A percentile compares a stretch with the other conserved stretches of the same genome.
Evolutionary conservation across 2,888 invertebrate genomes (phyloP).

Genomic region (Napeogenes inachia): DNA sequence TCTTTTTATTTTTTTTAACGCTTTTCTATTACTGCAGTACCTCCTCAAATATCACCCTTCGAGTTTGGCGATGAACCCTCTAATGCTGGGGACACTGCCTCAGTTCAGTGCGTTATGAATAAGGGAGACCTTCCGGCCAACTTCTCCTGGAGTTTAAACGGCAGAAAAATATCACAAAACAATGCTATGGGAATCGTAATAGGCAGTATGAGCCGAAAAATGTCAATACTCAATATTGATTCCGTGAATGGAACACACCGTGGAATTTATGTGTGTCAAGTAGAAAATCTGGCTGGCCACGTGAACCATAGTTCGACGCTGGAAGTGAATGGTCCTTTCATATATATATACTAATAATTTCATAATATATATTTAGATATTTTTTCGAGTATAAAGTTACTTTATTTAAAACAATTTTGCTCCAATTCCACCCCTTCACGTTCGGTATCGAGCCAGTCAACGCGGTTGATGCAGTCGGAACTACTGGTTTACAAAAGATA

Average conservation of each 20-base stretch:
- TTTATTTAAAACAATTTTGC: constrained; percentile 75
- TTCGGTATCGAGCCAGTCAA: constrained; percentile 88
- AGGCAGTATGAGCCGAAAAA: constrained; percentile 80
- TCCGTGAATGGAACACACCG: constrained; percentile 82
- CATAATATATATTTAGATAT: too few relatives aligned
- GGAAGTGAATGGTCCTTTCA: constrained; percentile 82
- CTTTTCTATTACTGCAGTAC: constrained; percentile 71
- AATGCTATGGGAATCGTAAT: constrained; percentile 78
- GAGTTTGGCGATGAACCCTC: constrained; percentile 82
- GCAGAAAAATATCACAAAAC: constrained; percentile 70
- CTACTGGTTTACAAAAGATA: constrained; percentile 78
- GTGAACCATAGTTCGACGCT: constrained; percentile 82
- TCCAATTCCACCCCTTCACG: constrained; percentile 86
- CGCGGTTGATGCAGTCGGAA: constrained; percentile 85
- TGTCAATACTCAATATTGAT: constrained; percentile 83
- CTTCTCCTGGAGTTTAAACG: constrained; percentile 82
- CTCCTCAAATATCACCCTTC: constrained; percentile 82
- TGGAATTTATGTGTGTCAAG: constrained; percentile 86
- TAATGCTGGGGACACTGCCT: constrained; percentile 84
- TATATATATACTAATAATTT: constrained; percentile 26
- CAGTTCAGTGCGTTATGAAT: constrained; percentile 84
- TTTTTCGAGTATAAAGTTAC: constrained; percentile 30
- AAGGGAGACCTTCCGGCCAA: constrained; percentile 89
- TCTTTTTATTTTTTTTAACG: constrained; percentile 35
- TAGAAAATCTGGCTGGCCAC: constrained; percentile 82